Evolutionary conservation across 2,797 vertebrate genomes (phyloP), one percentile per base, ranked within the genome.

Genomic region (Sardinella longiceps): DNA sequence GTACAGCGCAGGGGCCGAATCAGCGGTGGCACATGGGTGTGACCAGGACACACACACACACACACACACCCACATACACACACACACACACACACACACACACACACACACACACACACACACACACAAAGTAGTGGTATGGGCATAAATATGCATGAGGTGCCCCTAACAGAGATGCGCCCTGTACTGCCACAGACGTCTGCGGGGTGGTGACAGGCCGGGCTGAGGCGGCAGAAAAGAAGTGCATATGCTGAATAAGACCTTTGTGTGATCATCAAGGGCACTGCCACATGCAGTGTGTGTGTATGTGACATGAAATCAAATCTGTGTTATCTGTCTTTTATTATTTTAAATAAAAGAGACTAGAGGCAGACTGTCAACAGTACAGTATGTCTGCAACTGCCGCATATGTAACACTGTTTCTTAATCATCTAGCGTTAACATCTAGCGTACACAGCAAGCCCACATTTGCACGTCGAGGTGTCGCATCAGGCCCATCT

Each of bases 221-320:
- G 66, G 66, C 66, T 74, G 66, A 74, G 14, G 18, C 6, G 66
- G 30, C 66, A 37, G 14, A 74, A 74, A 37, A 74, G 66, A 30
- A 74, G 66, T 37, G 30, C 66, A 39, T 30, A 37, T 74, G 66
- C 66, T 74, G 66, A 74, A 74, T 39, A 74, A 37, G 66, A 74
- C 30, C 30, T 74, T 37, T 74, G 30, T 39, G 30, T 39, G 33
- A 5, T 74, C 30, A 37, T 37, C 66, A 74, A 74, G 66, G 66
- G 10, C 66, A 74, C 33, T 15, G 11, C 48, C 66, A 74, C 30
- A 37, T 3, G 30, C 66, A 33, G 48, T 81, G 81, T 85, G 58
- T 70, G 25, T 83, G 77, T 80, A 7, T 83, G 74, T 15, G 77
- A 51, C 28, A 48, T 28, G 18, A 80, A 46, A 18, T 33, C 20